Evolutionary conservation across 1,140 invertebrate species (phyloP).

Genomic region (Ylistrum balloti): DNA sequence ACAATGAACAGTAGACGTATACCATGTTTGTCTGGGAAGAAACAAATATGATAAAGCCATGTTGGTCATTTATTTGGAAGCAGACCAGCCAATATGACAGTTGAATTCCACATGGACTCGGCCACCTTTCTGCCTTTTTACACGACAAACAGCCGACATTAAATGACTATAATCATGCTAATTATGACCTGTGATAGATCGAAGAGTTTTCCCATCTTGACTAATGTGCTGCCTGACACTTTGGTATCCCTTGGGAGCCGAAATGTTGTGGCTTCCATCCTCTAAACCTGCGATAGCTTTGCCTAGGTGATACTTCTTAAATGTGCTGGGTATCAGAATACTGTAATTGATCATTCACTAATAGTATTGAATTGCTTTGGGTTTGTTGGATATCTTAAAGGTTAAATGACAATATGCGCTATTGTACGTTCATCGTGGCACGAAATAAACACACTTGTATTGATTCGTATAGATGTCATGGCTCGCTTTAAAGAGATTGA

Average conservation of each 20-base stretch:
- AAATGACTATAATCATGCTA: slow-evolving; percentile 20
- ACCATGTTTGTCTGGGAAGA: not conserved
- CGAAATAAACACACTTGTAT: not conserved
- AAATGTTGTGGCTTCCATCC: not conserved
- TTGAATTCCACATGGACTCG: not conserved
- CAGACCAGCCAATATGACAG: not conserved
- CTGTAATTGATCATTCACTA: not conserved
- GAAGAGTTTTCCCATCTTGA: slow-evolving; percentile 32
- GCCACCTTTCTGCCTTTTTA: not conserved
- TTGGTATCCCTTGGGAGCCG: not conserved
- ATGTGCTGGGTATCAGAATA: not conserved
- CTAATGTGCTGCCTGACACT: not conserved
- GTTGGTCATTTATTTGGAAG: not conserved
- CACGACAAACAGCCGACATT: slow-evolving; percentile 5
- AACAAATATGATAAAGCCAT: not conserved
- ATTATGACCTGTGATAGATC: slow-evolving; percentile 35
- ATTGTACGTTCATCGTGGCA: not conserved
- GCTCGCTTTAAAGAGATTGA: not conserved
- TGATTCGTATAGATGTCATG: not conserved
- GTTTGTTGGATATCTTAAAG: not conserved
- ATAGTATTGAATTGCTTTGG: slow-evolving; percentile 1
- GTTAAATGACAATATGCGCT: not conserved
- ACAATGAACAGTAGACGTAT: too few relatives aligned
- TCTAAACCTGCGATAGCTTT: not conserved
- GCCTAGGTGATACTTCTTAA: not conserved